phyloP scores from a whole-genome alignment of 2,888 invertebrate species.

The Tetranychus piercei region DNA sequence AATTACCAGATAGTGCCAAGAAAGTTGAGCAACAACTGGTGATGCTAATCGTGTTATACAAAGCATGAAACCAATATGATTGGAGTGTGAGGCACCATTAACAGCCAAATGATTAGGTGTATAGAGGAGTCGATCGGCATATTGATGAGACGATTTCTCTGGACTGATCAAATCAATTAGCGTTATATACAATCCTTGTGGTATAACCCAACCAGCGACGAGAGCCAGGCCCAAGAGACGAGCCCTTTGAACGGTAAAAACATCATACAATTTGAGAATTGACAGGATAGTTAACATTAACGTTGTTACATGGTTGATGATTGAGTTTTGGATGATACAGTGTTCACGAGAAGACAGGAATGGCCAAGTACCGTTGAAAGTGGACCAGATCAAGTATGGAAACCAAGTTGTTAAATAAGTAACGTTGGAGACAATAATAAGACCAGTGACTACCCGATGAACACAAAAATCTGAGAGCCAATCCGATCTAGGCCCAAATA shows the following conservation, averaged over 20 bases:
- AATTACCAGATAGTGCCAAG: conserved; percentile 21
- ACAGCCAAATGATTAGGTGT: neutral
- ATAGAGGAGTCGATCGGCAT: conserved; percentile 15
- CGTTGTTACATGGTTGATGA: conserved; percentile 15
- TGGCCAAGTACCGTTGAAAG: conserved; percentile 18
- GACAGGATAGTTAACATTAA: conserved; percentile 17
- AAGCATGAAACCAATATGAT: conserved; percentile 18
- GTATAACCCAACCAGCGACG: conserved; percentile 20
- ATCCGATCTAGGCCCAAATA: neutral
- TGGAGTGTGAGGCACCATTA: neutral
- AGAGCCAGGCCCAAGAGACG: conserved; percentile 11
- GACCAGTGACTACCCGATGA: conserved; percentile 14
- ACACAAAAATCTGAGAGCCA: conserved; percentile 7
- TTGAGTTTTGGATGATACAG: conserved; percentile 19
- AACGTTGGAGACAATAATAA: conserved; percentile 5
- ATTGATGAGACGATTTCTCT: conserved; percentile 14
- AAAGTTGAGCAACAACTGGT: conserved; percentile 17
- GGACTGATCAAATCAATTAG: conserved; percentile 16
- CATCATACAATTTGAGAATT: conserved; percentile 18
- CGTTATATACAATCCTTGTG: conserved; percentile 19
- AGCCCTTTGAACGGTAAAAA: conserved; percentile 15
- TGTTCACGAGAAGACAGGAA: conserved; percentile 14
- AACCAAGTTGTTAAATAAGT: conserved; percentile 19
- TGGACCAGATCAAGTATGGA: conserved; percentile 19
- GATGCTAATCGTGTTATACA: conserved; percentile 19